Evolutionary conservation across 2,797 vertebrate species (phyloP).

Genomic region (Darevskia mixta): DNA sequence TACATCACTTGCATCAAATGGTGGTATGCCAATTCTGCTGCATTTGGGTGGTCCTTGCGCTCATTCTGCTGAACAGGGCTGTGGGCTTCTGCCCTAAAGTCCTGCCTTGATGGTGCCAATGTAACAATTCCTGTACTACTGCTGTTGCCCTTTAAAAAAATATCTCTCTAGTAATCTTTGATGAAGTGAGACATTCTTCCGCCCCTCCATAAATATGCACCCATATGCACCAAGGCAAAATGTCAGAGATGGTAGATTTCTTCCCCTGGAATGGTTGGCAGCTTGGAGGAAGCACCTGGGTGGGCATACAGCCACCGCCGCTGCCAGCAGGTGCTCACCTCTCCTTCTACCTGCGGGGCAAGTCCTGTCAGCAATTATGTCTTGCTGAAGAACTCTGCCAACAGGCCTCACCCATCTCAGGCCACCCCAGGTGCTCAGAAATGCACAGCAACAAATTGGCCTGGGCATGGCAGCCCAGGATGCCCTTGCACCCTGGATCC

Average conservation of each 20-base stretch:
- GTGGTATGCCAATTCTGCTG: too few relatives aligned
- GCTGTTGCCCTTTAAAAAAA: too few relatives aligned
- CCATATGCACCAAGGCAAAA: not conserved
- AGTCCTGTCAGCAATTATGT: not conserved
- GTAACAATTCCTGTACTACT: too few relatives aligned
- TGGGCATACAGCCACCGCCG: not conserved
- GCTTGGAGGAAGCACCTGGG: slow-evolving; percentile 4
- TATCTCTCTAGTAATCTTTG: too few relatives aligned
- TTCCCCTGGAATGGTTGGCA: not conserved
- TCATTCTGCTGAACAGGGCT: too few relatives aligned
- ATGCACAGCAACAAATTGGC: not conserved
- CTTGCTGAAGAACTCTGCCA: not conserved
- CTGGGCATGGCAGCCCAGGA: not conserved
- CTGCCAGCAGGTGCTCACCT: slow-evolving; percentile 13
- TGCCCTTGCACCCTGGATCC: not conserved
- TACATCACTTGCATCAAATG: too few relatives aligned
- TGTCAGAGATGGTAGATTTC: not conserved
- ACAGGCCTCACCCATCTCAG: not conserved
- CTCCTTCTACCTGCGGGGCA: slow-evolving; percentile 1
- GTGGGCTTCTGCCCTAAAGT: too few relatives aligned
- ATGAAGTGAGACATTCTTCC: not conserved
- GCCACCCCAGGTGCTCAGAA: slow-evolving; percentile 2
- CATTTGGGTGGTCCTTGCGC: too few relatives aligned
- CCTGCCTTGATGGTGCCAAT: too few relatives aligned
- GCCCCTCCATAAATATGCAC: not conserved